Percentiles rank a stretch among this genome's conserved stretches.
Conservation (phyloP, 2,888 invertebrate species). For the Drosophila prolongata region DNA sequence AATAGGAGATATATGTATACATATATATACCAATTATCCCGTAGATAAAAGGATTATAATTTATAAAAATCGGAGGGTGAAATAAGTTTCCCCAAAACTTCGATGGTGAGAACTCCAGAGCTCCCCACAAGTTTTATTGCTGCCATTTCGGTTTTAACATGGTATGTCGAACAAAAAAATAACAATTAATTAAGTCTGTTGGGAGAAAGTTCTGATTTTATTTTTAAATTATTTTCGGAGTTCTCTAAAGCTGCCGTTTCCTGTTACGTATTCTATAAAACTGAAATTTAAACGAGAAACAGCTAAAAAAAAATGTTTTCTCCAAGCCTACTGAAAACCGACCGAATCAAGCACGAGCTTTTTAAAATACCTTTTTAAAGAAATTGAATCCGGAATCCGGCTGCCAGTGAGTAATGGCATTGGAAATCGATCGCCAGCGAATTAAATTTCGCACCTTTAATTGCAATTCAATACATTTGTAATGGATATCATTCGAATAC, state of each 20-base stretch:
- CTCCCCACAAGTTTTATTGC: background rate
- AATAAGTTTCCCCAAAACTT: background rate
- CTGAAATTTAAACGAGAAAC: background rate
- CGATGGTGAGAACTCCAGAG: background rate
- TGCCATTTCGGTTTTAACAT: background rate
- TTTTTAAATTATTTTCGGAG: background rate
- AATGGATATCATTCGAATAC: constrained; percentile 29
- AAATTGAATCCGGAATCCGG: constrained; percentile 32
- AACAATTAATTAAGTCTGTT: background rate
- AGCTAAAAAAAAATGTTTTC: background rate
- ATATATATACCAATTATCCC: too few species aligned
- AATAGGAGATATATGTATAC: too few species aligned
- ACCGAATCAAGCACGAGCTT: background rate
- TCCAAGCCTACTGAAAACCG: background rate
- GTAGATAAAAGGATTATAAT: too few species aligned
- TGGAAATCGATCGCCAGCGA: constrained; percentile 54
- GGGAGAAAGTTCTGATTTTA: background rate
- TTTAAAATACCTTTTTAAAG: background rate
- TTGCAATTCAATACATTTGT: constrained; percentile 40
- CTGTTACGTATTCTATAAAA: background rate
- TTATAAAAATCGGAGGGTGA: background rate
- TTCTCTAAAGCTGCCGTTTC: background rate
- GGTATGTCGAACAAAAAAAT: too few species aligned
- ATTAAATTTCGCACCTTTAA: constrained; percentile 36
- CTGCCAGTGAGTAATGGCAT: constrained; percentile 63